Base-by-base conservation (phyloP, 2,888 invertebrate genomes). In the Lepidocyrtinus sp. region DNA sequence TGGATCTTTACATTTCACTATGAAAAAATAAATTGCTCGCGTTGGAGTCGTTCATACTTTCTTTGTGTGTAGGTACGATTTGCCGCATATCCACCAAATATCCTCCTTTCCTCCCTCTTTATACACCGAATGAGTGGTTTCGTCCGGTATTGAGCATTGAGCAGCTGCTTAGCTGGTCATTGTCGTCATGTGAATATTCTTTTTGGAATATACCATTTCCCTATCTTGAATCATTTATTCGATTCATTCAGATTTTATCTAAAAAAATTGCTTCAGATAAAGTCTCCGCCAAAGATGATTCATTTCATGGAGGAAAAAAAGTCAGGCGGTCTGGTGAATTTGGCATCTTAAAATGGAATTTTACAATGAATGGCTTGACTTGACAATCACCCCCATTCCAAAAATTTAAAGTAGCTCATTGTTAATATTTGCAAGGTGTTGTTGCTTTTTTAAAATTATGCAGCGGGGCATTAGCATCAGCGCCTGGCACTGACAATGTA, bases 401-500 rank as follows among this genome's bases (percentile, higher is more conserved):
- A 50, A 50, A 36, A 12, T n/a, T 36, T 7, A 36, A 36, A 7
- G 17, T 50, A 50, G 50, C 17, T 50, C 50, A 50, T 50, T 50
- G 50, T 12, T 50, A 50, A 7, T 50, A 2, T 7, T 12, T 50
- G 15, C 15, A 50, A 36, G 12, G 36, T 50, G 50, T 36, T 36
- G 36, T 5, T 36, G 50, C 5, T 50, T 50, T 50, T 2, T 36
- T 2, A 50, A n/a, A 12, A 50, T 50, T 15, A 12, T 50, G 17
- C 15, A 12, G 36, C 12, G 36, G 36, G 12, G 2, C n/a, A n/a
- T n/a, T n/a, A n/a, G n/a, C n/a, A n/a, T n/a, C 50, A 50, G 50
- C 50, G 50, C 50, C 50, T 50, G 50, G 50, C 50, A 50, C 50
- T 50, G 50, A 50, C 50, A 36, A 12, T 36, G 17, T 50, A 12